Evolutionary conservation across 2,113 vertebrate species (phyloP), one percentile per base, ranked within the genome.

Genomic region (Albula goreensis): DNA sequence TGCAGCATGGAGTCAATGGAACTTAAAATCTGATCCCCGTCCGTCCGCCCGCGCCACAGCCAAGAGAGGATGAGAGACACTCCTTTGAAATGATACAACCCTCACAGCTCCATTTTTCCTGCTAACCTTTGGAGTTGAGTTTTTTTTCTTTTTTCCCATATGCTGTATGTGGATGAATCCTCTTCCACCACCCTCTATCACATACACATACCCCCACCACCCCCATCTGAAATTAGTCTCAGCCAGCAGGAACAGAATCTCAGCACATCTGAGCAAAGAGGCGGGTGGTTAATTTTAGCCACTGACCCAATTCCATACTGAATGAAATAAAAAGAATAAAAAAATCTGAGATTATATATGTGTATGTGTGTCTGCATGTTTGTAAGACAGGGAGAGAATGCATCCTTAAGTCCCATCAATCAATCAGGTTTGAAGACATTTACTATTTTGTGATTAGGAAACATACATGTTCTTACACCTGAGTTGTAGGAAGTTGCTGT

Each of bases 281-380:
- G 89, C 86, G 88, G 85, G 87, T 63, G 82, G 88, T 92, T 96
- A 89, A 95, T 93, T 95, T 95, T 95, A 95, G 94, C 90, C 91
- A 90, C 90, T 95, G 94, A 94, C 95, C 94, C 91, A 94, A 92
- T 96, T 96, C 93, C 91, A 86, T 89, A 89, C 80, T 90, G 90
- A 94, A 96, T 92, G 91, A 93, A 92, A 88, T 86, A 83, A 89
- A 91, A 90, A 90, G 7, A 82, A 15, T 60, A 60, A 3, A 10
- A 60, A 60, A 2, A 70, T 51, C 8, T 56, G 0, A n/a, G 19
- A 10, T 70, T 70, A 49, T 85, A 53, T 78, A 51, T 79, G 13
- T 78, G 10, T 78, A 80, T 31, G 22, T 81, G n/a, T 81, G 48
- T 70, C 10, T 77, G 8, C 53, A 74, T 11, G 22, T 15, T 11